Evolutionary conservation across 1,140 invertebrate genomes (phyloP).

Genomic region (Paraescarpia echinospica): DNA sequence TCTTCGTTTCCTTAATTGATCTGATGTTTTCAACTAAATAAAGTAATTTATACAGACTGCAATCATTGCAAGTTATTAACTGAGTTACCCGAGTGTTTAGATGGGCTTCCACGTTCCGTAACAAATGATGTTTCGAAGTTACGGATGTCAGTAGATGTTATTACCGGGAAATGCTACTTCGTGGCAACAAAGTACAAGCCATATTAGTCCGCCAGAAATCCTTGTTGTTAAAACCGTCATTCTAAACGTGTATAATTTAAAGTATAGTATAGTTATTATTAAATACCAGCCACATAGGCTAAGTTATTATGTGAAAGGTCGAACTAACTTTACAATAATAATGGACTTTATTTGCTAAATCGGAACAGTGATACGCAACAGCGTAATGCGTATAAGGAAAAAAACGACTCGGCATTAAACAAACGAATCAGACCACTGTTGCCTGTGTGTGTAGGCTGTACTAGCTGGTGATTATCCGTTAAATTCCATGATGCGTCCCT

Average conservation of each 20-base stretch:
- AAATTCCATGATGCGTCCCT: too few species aligned
- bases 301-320: not conserved
- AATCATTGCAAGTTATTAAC: not conserved
- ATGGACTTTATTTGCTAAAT: not conserved
- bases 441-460: too few species aligned
- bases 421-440: not conserved
- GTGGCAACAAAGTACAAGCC: not conserved
- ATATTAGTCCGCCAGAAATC: not conserved
- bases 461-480: too few species aligned
- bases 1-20: too few species aligned
- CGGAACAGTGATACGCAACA: not conserved
- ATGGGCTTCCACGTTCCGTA: not conserved
- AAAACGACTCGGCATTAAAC: not conserved
- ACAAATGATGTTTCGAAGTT: not conserved
- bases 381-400: not conserved
- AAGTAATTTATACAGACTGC: not conserved
- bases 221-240: not conserved
- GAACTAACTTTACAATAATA: not conserved
- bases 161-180: not conserved
- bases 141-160: not conserved
- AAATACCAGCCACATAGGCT: not conserved
- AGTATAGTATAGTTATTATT: not conserved
- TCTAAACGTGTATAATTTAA: not conserved
- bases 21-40: too few species aligned
- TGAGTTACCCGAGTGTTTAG: not conserved